Conservation (phyloP, 2,888 invertebrate species). For the Trissolcus brochymenae region DNA sequence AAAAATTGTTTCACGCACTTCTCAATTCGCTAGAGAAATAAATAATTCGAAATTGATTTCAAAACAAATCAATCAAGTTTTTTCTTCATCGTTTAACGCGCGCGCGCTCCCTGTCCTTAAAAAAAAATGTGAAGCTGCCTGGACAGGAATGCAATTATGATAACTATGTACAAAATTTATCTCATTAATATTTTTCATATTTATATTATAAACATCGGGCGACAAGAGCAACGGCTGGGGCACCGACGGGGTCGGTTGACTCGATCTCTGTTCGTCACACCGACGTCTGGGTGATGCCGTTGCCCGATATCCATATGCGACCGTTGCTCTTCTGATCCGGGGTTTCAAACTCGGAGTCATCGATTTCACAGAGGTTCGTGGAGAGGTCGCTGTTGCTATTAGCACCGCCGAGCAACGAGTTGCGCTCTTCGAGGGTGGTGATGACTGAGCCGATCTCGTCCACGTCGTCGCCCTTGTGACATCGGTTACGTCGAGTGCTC, state of each 20-base stretch:
- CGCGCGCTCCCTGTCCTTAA: conserved; percentile 12
- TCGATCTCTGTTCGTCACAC: conserved; percentile 71
- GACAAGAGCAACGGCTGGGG: conserved; percentile 50
- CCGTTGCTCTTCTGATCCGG: conserved; percentile 75
- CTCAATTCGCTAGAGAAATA: too few relatives aligned
- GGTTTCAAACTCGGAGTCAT: conserved; percentile 88
- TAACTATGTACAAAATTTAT: conserved; percentile 68
- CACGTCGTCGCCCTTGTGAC: conserved; percentile 75
- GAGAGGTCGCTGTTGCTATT: conserved; percentile 91
- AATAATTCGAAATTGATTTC: conserved; percentile 16
- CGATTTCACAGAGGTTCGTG: conserved; percentile 93
- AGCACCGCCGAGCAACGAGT: conserved; percentile 84
- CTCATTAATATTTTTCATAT: conserved; percentile 14
- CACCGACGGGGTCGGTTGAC: conserved; percentile 5
- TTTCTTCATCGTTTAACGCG: too few relatives aligned
- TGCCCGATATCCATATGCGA: conserved; percentile 72
- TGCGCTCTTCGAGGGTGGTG: conserved; percentile 85
- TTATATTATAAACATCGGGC: conserved; percentile 63
- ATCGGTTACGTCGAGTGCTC: conserved; percentile 75
- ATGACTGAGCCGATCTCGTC: conserved; percentile 84
- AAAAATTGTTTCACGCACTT: conserved; percentile 3
- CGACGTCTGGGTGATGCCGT: conserved; percentile 76
- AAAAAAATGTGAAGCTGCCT: conserved; percentile 66
- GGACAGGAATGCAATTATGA: conserved; percentile 63
- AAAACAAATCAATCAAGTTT: too few relatives aligned